Evolutionary conservation across 2,888 invertebrate genomes (phyloP).

Genomic region (Agrenia bidenticulata): DNA sequence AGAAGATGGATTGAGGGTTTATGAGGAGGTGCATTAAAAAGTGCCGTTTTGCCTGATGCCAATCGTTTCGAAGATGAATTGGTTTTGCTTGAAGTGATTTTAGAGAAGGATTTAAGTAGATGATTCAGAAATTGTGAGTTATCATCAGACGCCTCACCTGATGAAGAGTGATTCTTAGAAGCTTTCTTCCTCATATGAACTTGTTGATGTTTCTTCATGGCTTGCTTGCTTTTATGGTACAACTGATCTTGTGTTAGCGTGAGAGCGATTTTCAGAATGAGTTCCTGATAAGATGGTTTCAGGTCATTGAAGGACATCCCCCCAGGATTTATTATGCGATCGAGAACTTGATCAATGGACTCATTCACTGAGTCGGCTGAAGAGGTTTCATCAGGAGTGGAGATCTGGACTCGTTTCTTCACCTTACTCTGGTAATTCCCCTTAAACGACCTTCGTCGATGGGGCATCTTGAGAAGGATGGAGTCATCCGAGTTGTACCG

Average conservation of each 20-base stretch:
- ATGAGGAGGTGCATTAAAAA: neutral
- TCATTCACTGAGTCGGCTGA: conserved; percentile 43
- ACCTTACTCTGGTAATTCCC: conserved; percentile 35
- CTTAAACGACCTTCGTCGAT: conserved; percentile 46
- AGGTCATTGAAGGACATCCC: conserved; percentile 89
- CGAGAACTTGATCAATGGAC: conserved; percentile 59
- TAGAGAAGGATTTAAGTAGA: conserved; percentile 51
- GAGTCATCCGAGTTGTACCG: conserved; percentile 52
- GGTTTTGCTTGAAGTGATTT: conserved; percentile 34
- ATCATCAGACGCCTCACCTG: conserved; percentile 41
- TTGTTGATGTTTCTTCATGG: conserved; percentile 76
- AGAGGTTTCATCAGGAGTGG: conserved; percentile 48
- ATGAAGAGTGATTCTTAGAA: neutral
- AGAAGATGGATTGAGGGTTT: conserved; percentile 3
- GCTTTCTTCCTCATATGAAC: conserved; percentile 38
- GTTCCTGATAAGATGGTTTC: conserved; percentile 88
- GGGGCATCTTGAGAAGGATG: conserved; percentile 46
- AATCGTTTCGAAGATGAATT: conserved; percentile 8
- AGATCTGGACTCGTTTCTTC: conserved; percentile 52
- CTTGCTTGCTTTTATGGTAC: conserved; percentile 83
- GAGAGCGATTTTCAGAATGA: conserved; percentile 79
- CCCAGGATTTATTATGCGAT: conserved; percentile 84
- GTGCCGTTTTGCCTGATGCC: neutral
- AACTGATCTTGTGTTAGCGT: conserved; percentile 89
- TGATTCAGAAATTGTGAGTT: conserved; percentile 51